Conservation (phyloP, 2,113 vertebrate genomes). For the Fulica atra region DNA sequence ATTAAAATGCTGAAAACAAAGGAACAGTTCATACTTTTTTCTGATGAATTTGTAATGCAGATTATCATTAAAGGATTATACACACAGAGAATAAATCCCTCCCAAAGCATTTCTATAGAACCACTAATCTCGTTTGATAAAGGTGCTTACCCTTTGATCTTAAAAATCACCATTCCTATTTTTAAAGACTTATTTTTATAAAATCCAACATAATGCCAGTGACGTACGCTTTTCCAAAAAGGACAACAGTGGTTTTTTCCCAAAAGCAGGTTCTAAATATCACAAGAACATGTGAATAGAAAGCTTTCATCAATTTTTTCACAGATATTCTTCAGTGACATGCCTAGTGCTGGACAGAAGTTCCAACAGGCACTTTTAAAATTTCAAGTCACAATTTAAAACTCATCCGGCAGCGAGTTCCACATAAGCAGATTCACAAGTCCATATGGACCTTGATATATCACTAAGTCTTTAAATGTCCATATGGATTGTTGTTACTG, state of each 20-base stretch:
- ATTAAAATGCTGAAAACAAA: conserved; percentile 32
- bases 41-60: neutral
- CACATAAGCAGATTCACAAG: neutral
- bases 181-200: conserved; percentile 18
- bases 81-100: neutral
- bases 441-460: neutral
- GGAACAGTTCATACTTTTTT: neutral
- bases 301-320: neutral
- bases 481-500: neutral
- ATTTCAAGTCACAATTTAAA: neutral
- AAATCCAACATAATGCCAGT: neutral
- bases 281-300: neutral
- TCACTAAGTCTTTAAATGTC: neutral
- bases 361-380: neutral
- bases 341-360: neutral
- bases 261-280: neutral
- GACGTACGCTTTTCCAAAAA: neutral
- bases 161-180: conserved; percentile 8
- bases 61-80: conserved; percentile 27
- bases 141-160: conserved; percentile 28
- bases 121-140: conserved; percentile 21
- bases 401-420: neutral
- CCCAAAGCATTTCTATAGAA: neutral
- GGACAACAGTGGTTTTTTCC: neutral
- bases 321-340: neutral